phyloP scores from a whole-genome alignment of 2,113 vertebrate species.

The Podocnemis expansa region DNA sequence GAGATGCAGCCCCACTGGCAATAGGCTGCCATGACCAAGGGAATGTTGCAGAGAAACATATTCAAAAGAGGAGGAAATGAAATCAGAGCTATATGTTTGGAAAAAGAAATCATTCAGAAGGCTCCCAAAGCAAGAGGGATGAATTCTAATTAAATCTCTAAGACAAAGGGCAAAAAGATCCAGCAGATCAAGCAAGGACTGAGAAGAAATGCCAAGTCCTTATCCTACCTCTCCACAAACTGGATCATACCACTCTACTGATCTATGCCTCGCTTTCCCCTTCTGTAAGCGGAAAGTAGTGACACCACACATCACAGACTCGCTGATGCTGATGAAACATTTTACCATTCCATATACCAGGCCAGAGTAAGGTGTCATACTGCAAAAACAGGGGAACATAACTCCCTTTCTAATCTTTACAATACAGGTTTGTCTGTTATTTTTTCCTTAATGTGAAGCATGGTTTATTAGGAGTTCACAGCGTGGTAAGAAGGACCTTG shows the following conservation, averaged over 20 bases:
- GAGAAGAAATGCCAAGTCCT: background rate
- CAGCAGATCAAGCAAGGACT: background rate
- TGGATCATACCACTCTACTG: background rate
- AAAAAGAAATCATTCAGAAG: conserved; percentile 44
- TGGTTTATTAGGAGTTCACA: background rate
- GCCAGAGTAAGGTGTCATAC: background rate
- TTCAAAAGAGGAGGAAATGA: background rate
- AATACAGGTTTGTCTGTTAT: background rate
- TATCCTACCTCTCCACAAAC: background rate
- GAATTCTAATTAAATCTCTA: conserved; percentile 5
- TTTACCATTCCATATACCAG: background rate
- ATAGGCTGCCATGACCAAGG: background rate
- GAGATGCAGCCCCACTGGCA: conserved; percentile 27
- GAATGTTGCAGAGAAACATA: background rate
- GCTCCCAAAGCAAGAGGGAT: conserved; percentile 29
- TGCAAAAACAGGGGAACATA: background rate
- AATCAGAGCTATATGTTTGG: conserved; percentile 33
- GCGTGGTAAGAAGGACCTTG: fast-evolving
- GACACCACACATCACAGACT: background rate
- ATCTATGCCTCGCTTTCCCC: conserved; percentile 22
- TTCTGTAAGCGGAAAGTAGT: fast-evolving
- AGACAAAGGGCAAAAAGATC: background rate
- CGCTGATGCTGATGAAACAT: background rate
- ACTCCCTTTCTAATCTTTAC: background rate
- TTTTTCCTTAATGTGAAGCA: fast-evolving